Evolutionary conservation across 2,797 vertebrate species (phyloP), one percentile per base, ranked within the genome.

Genomic region (Astyanax mexicanus): DNA sequence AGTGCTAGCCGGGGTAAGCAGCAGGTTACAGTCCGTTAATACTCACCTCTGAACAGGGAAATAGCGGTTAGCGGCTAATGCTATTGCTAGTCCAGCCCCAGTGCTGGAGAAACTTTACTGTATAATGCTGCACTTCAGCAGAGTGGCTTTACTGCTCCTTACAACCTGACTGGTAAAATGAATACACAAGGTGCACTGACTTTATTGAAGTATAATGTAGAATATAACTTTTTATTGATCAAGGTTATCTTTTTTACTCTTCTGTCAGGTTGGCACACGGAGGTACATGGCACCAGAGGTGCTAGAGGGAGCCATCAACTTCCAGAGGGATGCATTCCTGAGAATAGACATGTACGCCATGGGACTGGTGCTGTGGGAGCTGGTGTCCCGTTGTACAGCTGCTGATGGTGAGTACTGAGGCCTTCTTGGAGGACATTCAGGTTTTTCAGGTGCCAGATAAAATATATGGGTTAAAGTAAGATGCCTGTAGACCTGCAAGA

Each of bases 231-330:
- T n/a, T n/a, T 17, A 8, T n/a, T 32, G 32, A 11, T 0, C 15
- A 12, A 2, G 37, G 35, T 19, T 42, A n/a, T 49, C 3, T 0
- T 19, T 11, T 71, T 23, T 1, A 2, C 42, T 2, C 27, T 27
- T 6, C 32, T 47, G n/a, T 32, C 77, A 98, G 97, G 97, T 98
- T 70, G 97, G 97, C 75, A 98, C 97, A 0, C 87, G 96, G 88
- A 92, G 97, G 45, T 98, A 98, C 88, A 98, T 98, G 97, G 97
- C 97, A 37, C 97, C 97, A 0, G 97, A 98, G 89, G 97, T 98
- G 32, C 80, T 98, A 40, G 97, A 98, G 83, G 97, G 97, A 55
- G 97, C 97, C 76, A 98, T 98, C 84, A 98, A 98, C 92, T 98
- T 98, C 92, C 97, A 98, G 79, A 88, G 97, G 79, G 97, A 98